Conservation (phyloP, 2,888 invertebrate genomes). For the Epiblema foenella region DNA sequence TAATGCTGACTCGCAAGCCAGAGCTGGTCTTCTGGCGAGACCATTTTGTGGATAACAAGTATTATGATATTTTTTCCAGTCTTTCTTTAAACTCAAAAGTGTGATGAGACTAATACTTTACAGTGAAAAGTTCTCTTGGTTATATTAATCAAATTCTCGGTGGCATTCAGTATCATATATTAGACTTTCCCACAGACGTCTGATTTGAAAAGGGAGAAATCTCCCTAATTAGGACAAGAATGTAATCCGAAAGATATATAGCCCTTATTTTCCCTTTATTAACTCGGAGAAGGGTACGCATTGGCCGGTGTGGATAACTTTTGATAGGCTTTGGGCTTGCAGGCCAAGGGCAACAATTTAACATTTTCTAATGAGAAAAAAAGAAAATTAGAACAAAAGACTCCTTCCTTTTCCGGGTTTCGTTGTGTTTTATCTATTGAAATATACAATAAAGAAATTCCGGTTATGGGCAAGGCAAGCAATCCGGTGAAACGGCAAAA, state of each 20-base stretch:
- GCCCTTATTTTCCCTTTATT: slow-evolving; percentile 40
- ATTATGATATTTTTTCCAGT: no score
- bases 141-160: neutral
- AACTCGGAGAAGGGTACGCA: slow-evolving; percentile 18
- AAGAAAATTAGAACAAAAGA: slow-evolving; percentile 6
- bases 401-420: neutral
- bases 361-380: slow-evolving; percentile 23
- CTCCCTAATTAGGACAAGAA: slow-evolving; percentile 37
- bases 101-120: neutral
- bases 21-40: no score
- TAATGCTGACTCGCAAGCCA: no score
- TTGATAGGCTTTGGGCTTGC: slow-evolving; percentile 29
- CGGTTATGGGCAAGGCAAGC: neutral
- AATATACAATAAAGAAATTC: neutral
- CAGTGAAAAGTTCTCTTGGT: neutral
- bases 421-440: neutral
- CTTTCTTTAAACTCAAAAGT: no score
- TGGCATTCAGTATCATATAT: neutral
- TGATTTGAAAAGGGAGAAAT: slow-evolving; percentile 35
- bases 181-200: neutral
- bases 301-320: slow-evolving; percentile 16
- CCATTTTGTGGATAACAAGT: no score
- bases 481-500: no score
- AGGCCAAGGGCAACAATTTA: slow-evolving; percentile 24
- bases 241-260: slow-evolving; percentile 41